These are phyloP conservation scores for Lepus timidus DNA, from an alignment of 2,113 vertebrate species.

Conservation along the genomic window DNA sequence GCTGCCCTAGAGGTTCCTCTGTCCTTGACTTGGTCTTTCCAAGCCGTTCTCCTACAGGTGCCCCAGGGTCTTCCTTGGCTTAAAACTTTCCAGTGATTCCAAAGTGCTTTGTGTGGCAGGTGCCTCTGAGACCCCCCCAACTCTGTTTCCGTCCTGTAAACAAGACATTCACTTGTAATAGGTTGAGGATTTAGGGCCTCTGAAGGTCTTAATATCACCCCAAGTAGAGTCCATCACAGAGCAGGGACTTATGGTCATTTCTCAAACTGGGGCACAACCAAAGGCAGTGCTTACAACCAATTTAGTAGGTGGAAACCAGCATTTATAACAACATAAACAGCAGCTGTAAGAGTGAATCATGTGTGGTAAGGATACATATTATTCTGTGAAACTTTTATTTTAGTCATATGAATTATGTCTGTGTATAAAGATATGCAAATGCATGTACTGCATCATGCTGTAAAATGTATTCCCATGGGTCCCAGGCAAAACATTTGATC, in stretches of 20 bases:
- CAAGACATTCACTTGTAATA: background rate
- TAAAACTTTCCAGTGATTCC: background rate
- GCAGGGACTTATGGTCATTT: background rate
- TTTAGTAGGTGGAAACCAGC: background rate
- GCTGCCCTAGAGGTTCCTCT: background rate
- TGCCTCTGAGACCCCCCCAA: background rate
- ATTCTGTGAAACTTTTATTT: conserved; percentile 43
- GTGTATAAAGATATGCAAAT: background rate
- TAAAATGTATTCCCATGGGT: conserved; percentile 2
- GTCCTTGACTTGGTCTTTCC: background rate
- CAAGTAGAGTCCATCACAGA: background rate
- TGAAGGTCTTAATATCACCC: background rate
- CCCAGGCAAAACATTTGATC: background rate
- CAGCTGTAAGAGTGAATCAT: background rate
- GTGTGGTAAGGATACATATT: background rate
- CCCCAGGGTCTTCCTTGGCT: background rate
- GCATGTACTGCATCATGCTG: background rate
- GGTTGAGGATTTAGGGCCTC: background rate
- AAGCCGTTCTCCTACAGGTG: background rate
- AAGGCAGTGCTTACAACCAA: conserved; percentile 1
- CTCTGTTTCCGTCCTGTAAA: background rate
- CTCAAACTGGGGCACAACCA: background rate
- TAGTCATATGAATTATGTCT: background rate
- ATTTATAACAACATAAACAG: conserved; percentile 12
- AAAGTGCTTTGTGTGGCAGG: background rate